A percentile compares a stretch with the other conserved stretches of the same genome.
Conservation (phyloP, 2,113 vertebrate genomes). For the Rhipidura dahli region DNA sequence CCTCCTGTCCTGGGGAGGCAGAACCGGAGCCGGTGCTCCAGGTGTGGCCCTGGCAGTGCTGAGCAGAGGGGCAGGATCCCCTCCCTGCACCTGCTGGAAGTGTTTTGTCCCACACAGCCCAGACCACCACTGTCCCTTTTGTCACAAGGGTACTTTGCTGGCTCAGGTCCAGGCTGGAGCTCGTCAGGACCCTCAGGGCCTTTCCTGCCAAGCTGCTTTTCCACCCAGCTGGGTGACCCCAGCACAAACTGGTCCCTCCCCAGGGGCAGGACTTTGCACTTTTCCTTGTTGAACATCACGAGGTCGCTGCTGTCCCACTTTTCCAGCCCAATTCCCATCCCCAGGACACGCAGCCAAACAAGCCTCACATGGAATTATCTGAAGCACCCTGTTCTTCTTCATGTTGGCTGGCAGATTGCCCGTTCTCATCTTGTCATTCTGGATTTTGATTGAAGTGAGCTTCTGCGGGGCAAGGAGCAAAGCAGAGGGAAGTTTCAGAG, state of each 20-base stretch:
- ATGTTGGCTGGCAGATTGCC: slow-evolving; percentile 98
- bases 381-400: slow-evolving; percentile 98
- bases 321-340: background rate
- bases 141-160: background rate
- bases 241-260: background rate
- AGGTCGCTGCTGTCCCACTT: background rate
- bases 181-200: background rate
- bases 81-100: background rate
- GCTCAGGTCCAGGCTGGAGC: background rate
- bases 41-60: background rate
- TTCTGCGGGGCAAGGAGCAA: slow-evolving; percentile 74
- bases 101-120: background rate
- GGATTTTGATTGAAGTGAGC: slow-evolving; percentile 98
- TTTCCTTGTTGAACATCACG: background rate
- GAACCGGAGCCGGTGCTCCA: background rate
- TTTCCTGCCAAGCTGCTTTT: background rate
- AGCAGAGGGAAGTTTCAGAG: background rate
- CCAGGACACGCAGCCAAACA: background rate
- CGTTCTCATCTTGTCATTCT: slow-evolving; percentile 99
- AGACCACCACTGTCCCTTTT: background rate
- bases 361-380: slow-evolving; percentile 97
- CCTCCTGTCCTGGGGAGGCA: background rate
- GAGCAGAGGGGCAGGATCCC: background rate
- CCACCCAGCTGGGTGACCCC: background rate
- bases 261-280: background rate